phyloP scores from a whole-genome alignment of 1,140 invertebrate genomes.

The Drosophila bifasciata region DNA sequence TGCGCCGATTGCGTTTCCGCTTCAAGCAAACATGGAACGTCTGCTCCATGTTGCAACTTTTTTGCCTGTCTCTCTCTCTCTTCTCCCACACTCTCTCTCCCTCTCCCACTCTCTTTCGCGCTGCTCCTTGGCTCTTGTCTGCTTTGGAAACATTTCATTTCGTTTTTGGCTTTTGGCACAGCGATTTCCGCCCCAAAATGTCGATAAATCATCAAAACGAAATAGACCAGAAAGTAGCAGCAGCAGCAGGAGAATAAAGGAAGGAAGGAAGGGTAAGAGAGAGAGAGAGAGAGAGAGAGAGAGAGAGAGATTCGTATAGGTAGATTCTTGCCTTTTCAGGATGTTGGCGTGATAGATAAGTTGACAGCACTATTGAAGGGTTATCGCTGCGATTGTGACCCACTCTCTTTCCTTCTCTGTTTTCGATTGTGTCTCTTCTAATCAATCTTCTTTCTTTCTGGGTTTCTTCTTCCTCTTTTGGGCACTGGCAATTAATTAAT shows the following conservation, averaged over 20 bases:
- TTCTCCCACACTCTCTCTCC: neutral
- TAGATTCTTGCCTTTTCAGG: constrained; percentile 25
- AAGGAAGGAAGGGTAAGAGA: neutral
- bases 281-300: constrained; percentile 11
- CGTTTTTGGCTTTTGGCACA: constrained; percentile 69
- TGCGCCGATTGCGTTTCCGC: constrained; percentile 78
- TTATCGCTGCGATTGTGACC: constrained; percentile 24
- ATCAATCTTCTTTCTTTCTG: constrained; percentile 66
- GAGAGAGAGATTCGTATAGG: too few species aligned
- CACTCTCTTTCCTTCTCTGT: too few species aligned
- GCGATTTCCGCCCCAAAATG: constrained; percentile 74
- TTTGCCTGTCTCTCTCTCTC: constrained; percentile 5
- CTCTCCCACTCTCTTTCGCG: neutral
- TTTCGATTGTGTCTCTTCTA: constrained; percentile 39
- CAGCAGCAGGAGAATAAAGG: too few species aligned
- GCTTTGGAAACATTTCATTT: constrained; percentile 51
- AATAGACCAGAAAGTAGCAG: constrained; percentile 14
- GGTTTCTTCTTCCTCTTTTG: constrained; percentile 16
- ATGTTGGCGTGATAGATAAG: constrained; percentile 78
- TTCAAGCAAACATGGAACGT: constrained; percentile 45
- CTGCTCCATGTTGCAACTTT: constrained; percentile 52
- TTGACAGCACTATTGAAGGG: constrained; percentile 59
- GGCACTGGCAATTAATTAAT: constrained; percentile 75
- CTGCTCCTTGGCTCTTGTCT: constrained; percentile 20
- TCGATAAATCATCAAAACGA: constrained; percentile 76